Conservation (phyloP, 2,797 vertebrate species). For the Danio aesculapii region DNA sequence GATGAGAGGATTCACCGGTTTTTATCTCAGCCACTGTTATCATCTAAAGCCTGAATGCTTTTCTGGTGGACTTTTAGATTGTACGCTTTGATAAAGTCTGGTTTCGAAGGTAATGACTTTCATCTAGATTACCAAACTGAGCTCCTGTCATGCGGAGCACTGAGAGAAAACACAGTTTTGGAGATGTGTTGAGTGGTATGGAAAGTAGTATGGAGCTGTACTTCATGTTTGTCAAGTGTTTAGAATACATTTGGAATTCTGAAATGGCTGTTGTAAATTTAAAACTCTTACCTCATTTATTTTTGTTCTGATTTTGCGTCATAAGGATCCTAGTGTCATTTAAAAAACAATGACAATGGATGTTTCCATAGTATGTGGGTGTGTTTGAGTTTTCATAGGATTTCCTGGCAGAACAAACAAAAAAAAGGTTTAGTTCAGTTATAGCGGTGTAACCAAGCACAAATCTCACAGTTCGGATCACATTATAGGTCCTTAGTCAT, state of each 20-base stretch:
- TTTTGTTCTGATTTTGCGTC: conserved; percentile 36
- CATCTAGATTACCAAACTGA: neutral
- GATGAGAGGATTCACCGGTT: neutral
- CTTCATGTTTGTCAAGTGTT: conserved; percentile 54
- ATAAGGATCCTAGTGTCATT: neutral
- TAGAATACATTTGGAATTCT: conserved; percentile 55
- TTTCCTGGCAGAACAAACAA: neutral
- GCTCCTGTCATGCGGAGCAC: neutral
- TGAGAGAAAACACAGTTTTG: neutral
- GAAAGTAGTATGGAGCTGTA: conserved; percentile 6
- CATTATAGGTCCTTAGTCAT: too few relatives aligned
- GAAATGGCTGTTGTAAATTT: conserved; percentile 54
- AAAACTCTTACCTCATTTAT: conserved; percentile 70
- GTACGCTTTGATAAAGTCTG: conserved; percentile 7
- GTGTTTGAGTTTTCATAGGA: conserved; percentile 6
- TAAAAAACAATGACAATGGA: neutral
- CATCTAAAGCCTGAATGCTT: conserved; percentile 3
- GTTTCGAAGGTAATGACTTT: neutral
- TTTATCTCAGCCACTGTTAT: neutral
- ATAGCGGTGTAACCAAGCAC: neutral
- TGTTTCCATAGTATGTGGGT: neutral
- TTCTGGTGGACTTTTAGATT: neutral
- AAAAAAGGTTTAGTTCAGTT: neutral
- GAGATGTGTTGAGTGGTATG: neutral
- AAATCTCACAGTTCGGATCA: too few relatives aligned